Conservation (phyloP, 2,888 invertebrate genomes). For the Acanthopleura granulata region DNA sequence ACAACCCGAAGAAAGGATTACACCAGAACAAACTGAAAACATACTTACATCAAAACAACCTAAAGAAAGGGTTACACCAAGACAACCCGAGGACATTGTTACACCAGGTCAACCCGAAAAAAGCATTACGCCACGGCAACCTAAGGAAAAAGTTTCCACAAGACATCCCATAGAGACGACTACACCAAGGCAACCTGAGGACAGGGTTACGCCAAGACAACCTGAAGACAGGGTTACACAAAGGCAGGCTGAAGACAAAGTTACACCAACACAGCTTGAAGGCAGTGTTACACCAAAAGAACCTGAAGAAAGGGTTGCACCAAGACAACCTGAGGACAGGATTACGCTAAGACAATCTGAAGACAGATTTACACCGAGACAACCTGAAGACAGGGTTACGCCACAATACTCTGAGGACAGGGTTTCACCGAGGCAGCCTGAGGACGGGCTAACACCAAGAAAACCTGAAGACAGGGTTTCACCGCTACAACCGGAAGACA, state of each 20-base stretch:
- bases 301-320: background rate
- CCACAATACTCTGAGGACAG: background rate
- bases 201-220: too few relatives aligned
- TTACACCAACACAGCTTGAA: background rate
- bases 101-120: background rate
- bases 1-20: background rate
- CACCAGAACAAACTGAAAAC: background rate
- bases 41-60: background rate
- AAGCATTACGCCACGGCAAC: background rate
- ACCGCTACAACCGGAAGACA: background rate
- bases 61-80: background rate
- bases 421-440: too few relatives aligned
- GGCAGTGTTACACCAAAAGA: background rate
- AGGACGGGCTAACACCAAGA: background rate
- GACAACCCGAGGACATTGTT: background rate
- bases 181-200: too few relatives aligned
- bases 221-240: too few relatives aligned
- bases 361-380: background rate
- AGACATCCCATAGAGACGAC: too few relatives aligned
- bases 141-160: background rate
- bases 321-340: slow-evolving; percentile 1
- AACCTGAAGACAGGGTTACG: background rate
- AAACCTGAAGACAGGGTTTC: background rate
- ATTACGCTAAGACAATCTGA: background rate
- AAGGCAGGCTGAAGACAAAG: too few relatives aligned